Evolutionary conservation across 1,140 invertebrate genomes (phyloP).

Genomic region (Marisa cornuarietis): DNA sequence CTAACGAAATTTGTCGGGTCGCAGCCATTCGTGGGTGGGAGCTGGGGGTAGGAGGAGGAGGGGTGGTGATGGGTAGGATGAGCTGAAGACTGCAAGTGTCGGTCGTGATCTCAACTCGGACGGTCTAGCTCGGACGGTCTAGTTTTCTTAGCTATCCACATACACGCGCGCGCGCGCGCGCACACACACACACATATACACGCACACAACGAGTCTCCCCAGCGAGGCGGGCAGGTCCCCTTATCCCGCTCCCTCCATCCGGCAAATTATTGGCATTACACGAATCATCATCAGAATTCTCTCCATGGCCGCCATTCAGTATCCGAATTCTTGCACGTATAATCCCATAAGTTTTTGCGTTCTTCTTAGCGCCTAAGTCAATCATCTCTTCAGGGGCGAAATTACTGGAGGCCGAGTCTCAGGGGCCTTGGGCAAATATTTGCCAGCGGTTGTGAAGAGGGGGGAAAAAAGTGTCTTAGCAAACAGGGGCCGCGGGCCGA

Average conservation of each 20-base stretch:
- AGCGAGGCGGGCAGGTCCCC: neutral
- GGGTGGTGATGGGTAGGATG: neutral
- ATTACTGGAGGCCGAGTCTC: constrained; percentile 4
- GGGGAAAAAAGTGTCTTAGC: constrained; percentile 9
- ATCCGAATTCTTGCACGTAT: constrained; percentile 5
- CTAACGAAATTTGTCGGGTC: constrained; percentile 23
- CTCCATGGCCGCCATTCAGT: constrained; percentile 9
- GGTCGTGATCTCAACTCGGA: no score
- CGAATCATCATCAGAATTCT: constrained; percentile 20
- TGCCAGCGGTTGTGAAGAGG: constrained; percentile 7
- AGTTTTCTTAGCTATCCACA: no score
- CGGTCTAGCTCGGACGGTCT: no score
- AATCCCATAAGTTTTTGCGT: constrained; percentile 18
- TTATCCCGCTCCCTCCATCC: neutral
- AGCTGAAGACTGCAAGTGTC: neutral
- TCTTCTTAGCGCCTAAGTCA: constrained; percentile 24
- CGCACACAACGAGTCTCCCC: neutral
- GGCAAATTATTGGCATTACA: constrained; percentile 12
- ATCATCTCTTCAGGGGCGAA: constrained; percentile 14
- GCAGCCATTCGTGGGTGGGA: constrained; percentile 8
- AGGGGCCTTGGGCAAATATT: constrained; percentile 16
- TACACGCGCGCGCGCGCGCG: no score
- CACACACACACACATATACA: no score
- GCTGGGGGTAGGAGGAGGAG: neutral
- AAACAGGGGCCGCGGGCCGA: neutral